These are phyloP conservation scores for Dicrurus megarhynchus DNA, from an alignment of 2,113 vertebrate species.

Conservation along the genomic window DNA sequence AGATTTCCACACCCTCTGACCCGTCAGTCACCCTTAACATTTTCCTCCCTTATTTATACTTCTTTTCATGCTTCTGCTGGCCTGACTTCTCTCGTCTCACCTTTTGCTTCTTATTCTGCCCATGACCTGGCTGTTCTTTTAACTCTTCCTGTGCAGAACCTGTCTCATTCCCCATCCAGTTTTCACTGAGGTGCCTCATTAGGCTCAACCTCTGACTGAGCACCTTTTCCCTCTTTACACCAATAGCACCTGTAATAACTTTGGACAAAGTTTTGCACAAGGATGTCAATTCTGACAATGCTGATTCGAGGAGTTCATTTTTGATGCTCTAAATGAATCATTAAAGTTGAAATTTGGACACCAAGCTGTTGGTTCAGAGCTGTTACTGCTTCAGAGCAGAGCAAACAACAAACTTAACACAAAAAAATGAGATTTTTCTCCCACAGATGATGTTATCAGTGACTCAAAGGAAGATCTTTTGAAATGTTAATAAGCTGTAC, in stretches of 20 bases:
- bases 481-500: neutral
- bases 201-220: neutral
- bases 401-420: neutral
- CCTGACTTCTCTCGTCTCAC: neutral
- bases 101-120: neutral
- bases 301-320: neutral
- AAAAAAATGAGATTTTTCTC: neutral
- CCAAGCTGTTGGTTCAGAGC: neutral
- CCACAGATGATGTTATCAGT: neutral
- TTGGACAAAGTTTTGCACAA: neutral
- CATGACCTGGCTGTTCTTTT: neutral
- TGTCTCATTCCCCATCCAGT: neutral
- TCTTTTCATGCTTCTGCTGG: neutral
- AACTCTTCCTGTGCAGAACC: neutral
- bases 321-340: neutral
- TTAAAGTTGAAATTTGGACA: neutral
- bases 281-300: neutral
- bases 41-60: neutral
- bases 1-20: neutral
- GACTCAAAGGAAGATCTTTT: neutral
- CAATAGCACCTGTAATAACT: neutral
- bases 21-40: neutral
- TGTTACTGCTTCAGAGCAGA: neutral
- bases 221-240: neutral
- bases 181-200: neutral